Conservation (phyloP, 2,888 invertebrate species). For the Listrodromus nycthemerus region DNA sequence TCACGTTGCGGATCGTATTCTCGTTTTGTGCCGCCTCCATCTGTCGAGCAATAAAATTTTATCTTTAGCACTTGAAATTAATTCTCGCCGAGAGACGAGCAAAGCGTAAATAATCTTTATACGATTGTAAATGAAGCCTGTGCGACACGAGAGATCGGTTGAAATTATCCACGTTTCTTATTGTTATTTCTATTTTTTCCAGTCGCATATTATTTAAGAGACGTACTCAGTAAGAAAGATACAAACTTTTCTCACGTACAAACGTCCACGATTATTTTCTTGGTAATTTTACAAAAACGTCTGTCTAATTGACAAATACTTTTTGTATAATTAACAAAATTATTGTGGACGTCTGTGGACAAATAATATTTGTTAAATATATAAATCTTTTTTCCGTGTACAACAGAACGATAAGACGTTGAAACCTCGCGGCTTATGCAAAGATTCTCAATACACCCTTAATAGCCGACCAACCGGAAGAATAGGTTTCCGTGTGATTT, state of each 20-base stretch:
- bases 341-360: too few species aligned
- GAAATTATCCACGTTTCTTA: neutral
- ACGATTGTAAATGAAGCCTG: neutral
- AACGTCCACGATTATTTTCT: too few species aligned
- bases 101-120: conserved; percentile 5
- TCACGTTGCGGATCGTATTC: neutral
- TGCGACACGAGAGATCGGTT: neutral
- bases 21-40: neutral
- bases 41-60: neutral
- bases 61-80: conserved; percentile 5
- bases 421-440: too few species aligned
- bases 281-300: too few species aligned
- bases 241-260: too few species aligned
- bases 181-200: neutral
- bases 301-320: too few species aligned
- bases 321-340: too few species aligned
- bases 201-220: neutral
- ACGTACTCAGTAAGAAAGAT: too few species aligned
- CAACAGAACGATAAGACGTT: too few species aligned
- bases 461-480: neutral
- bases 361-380: too few species aligned
- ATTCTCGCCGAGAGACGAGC: neutral
- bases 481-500: neutral
- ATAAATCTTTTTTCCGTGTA: too few species aligned
- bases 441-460: neutral